Conservation (phyloP, 2,113 vertebrate genomes). For the Tragelaphus strepsiceros region DNA sequence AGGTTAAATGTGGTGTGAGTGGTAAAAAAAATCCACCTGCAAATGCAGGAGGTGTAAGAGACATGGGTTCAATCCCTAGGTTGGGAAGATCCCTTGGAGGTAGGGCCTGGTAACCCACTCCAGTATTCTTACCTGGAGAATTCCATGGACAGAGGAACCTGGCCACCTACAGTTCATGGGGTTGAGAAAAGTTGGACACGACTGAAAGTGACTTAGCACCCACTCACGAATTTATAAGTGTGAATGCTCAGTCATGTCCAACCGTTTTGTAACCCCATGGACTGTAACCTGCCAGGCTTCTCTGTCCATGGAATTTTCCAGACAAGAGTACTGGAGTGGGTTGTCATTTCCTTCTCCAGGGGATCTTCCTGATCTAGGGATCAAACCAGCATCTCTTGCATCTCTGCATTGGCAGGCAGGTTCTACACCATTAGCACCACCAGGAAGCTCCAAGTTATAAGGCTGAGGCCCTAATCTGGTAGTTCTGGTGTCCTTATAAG, state of each 20-base stretch:
- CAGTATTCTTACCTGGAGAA: not conserved
- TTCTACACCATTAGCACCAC: not conserved
- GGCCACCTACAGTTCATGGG: not conserved
- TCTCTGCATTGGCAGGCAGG: not conserved
- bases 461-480: not conserved
- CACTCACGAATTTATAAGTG: not conserved
- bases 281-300: not conserved
- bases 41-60: not conserved
- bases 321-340: not conserved
- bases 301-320: not conserved
- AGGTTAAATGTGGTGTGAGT: not conserved
- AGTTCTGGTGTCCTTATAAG: not conserved
- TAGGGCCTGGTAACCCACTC: not conserved
- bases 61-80: not conserved
- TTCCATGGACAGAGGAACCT: not conserved
- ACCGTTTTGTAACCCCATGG: not conserved
- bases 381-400: not conserved
- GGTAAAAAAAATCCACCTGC: not conserved
- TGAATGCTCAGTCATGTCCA: not conserved
- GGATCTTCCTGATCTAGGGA: not conserved
- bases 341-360: not conserved
- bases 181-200: not conserved
- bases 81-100: not conserved
- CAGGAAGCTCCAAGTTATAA: not conserved
- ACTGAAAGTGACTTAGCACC: not conserved